Evolutionary conservation across 2,888 invertebrate genomes (phyloP).

Genomic region (Trisateles emortualis): DNA sequence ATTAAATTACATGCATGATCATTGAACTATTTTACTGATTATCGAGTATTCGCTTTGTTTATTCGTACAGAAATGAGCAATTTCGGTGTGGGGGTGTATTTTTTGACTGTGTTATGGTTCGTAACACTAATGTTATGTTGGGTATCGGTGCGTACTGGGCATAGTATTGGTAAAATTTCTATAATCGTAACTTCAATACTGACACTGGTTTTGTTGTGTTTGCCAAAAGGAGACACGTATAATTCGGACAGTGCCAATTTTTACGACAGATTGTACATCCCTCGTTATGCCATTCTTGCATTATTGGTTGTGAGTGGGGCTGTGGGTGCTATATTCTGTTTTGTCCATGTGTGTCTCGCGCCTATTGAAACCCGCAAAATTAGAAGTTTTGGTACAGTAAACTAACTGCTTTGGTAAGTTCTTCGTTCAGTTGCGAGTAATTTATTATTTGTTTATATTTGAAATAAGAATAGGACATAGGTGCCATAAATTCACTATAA

Average conservation of each 20-base stretch:
- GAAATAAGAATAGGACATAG: too few species aligned
- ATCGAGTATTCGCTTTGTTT: conserved; percentile 44
- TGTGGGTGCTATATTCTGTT: conserved; percentile 63
- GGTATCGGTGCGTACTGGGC: conserved; percentile 89
- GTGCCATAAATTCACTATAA: too few species aligned
- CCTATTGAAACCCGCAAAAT: conserved; percentile 72
- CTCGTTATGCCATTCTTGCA: conserved; percentile 64
- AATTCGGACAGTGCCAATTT: conserved; percentile 77
- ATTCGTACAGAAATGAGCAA: conserved; percentile 63
- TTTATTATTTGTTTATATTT: conserved; percentile 8
- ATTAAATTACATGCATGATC: conserved; percentile 54
- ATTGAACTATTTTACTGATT: conserved; percentile 44
- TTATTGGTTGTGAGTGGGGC: conserved; percentile 64
- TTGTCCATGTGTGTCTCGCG: conserved; percentile 66
- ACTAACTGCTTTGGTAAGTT: conserved; percentile 65
- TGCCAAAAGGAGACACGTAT: conserved; percentile 85
- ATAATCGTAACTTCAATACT: conserved; percentile 83
- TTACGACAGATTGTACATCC: conserved; percentile 72
- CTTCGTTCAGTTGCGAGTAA: conserved; percentile 34
- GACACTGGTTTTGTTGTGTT: conserved; percentile 86
- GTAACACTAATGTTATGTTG: conserved; percentile 88
- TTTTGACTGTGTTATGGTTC: conserved; percentile 89
- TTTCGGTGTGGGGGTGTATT: conserved; percentile 90
- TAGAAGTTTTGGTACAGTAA: conserved; percentile 62
- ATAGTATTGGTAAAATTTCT: conserved; percentile 88